phyloP scores from a whole-genome alignment of 2,113 vertebrate genomes.

The Pao palembangensis region DNA sequence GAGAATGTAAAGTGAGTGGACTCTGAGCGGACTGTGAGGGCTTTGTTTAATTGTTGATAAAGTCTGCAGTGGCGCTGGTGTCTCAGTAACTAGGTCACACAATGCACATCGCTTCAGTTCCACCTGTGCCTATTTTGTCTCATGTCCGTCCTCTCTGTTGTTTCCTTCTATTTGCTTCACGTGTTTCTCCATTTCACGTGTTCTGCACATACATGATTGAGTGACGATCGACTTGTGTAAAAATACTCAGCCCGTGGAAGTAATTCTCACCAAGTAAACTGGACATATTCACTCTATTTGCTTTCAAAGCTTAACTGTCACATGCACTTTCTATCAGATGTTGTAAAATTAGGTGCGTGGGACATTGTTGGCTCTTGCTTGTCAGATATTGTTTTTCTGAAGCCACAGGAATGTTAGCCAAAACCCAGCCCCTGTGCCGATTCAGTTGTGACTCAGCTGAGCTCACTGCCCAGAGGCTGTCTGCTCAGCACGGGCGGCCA shows the following conservation, averaged over 20 bases:
- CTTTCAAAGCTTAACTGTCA: too few relatives aligned
- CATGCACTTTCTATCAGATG: too few relatives aligned
- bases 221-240: too few relatives aligned
- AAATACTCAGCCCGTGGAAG: too few relatives aligned
- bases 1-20: not conserved
- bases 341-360: too few relatives aligned
- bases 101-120: not conserved
- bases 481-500: not conserved
- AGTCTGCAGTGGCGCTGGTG: not conserved
- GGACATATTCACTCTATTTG: too few relatives aligned
- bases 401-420: constrained; percentile 19
- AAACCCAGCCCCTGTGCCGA: constrained; percentile 29
- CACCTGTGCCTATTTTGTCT: not conserved
- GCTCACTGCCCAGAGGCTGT: constrained; percentile 25
- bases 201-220: too few relatives aligned
- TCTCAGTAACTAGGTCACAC: not conserved
- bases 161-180: too few relatives aligned
- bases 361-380: not conserved
- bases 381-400: constrained; percentile 31
- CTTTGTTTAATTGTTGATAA: not conserved
- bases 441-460: constrained; percentile 37
- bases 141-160: too few relatives aligned
- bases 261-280: too few relatives aligned
- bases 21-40: not conserved
- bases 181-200: too few relatives aligned